Evolutionary conservation across 2,888 invertebrate genomes (phyloP), one percentile per base, ranked within the genome.

Genomic region (Trisateles emortualis): DNA sequence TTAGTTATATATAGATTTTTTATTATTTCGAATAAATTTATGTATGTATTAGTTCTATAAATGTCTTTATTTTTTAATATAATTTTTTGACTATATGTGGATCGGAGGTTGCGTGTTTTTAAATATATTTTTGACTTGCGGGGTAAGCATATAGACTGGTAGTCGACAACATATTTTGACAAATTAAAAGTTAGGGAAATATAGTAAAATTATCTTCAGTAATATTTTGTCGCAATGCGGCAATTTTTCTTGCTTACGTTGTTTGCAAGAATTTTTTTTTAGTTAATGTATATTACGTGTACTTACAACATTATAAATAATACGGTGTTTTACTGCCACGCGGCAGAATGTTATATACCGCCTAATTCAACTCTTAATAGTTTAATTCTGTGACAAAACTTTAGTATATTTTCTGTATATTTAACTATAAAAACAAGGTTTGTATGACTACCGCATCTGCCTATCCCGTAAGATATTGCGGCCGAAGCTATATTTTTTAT

Each of bases 41-140:
- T 76, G 52, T 70, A 70, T 70, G 54, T 70, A 64, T 64, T 61
- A 66, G 63, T 52, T 53, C 52, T 52, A 48, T 66, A 53, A 59
- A 70, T 65, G 54, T 78, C 75, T 79, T 76, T 76, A 78, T 79
- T 72, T 76, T 71, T 74, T 72, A 76, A 80, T 64, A 67, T 74
- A 78, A 72, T 73, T 74, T 57, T 72, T 65, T 66, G 52, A 56
- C 41, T 68, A 56, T 51, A 57, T 64, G 45, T 59, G 56, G 49
- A 45, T 72, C 59, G 55, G 64, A 57, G 68, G 69, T 45, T 46
- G 54, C 52, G 43, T 48, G 26, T 38, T 47, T 4, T 51, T 22
- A 33, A 41, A 42, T 17, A 10, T 38, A 40, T 42, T 32, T 22
- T 39, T 33, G 22, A 22, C 53, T 54, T 44, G 30, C 22, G 47